Base-by-base conservation (phyloP, 2,888 invertebrate genomes). In the Arenicola marina region DNA sequence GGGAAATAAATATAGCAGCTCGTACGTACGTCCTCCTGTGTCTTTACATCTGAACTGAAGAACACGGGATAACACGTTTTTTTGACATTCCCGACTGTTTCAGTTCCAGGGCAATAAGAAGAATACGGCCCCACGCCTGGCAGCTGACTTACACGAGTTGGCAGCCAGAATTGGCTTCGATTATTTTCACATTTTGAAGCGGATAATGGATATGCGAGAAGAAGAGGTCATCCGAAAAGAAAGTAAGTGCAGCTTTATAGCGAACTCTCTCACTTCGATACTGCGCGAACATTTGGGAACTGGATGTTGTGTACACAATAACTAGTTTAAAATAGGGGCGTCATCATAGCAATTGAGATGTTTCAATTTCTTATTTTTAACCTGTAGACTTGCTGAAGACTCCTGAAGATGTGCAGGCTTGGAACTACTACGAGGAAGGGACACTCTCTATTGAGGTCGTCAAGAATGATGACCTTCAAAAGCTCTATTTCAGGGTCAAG, bases 381-480 rank as follows among this genome's bases (percentile, higher is more conserved):
- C n/a, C n/a, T n/a, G 21, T 65, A 77, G 77, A 55, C 4, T 38
- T 75, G 24, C 46, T 75, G 38, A 76, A 75, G 61, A 73, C 70
- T 18, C 59, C 65, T 4, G 71, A 71, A 29, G 66, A 71, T 2
- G 63, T 60, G n/a, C 57, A 24, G n/a, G 78, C 78, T 2, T 79
- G 77, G 77, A 66, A 73, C 1, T 78, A 65, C 63, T 82, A 75
- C 57, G 58, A 55, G 7, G 67, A 54, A 1, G 75, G 70, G 61
- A 80, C 79, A 0, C 63, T 81, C 45, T 80, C 80, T 38, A 75
- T 82, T 43, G 82, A 82, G 67, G 74, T 82, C n/a, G 65, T 80
- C n/a, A 82, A 82, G 59, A 75, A 79, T 62, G 77, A 79, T 53
- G 70, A 72, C 4, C 68, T 82, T 26, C 81, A 82, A 71, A 80